These are phyloP conservation scores for Trematomus loennbergii DNA, from an alignment of 2,113 vertebrate genomes.

Conservation along the genomic window DNA sequence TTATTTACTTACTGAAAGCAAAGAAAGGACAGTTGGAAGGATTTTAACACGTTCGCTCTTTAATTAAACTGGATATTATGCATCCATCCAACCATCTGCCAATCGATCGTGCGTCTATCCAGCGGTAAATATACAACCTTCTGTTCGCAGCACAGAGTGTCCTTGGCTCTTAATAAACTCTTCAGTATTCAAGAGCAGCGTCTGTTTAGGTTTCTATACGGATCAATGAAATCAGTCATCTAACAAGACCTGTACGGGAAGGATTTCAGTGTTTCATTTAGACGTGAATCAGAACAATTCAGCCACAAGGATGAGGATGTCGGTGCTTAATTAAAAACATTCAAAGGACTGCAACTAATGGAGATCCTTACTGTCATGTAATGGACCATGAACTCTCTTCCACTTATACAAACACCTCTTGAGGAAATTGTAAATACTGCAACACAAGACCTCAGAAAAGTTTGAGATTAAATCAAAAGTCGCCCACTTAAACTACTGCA, in stretches of 20 bases:
- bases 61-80: constrained; percentile 57
- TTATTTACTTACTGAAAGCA: background rate
- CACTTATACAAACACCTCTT: too few relatives aligned
- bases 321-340: too few relatives aligned
- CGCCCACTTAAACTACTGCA: too few relatives aligned
- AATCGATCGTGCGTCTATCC: constrained; percentile 26
- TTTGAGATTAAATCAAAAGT: too few relatives aligned
- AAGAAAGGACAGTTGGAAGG: constrained; percentile 1
- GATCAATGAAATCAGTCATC: background rate
- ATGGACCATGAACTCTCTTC: background rate
- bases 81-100: constrained; percentile 37
- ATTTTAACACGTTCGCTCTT: constrained; percentile 9
- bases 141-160: constrained; percentile 3
- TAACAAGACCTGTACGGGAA: too few relatives aligned
- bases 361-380: background rate
- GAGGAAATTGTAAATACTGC: background rate
- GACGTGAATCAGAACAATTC: too few relatives aligned
- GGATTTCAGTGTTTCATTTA: too few relatives aligned
- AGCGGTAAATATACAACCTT: constrained; percentile 18
- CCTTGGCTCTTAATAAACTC: constrained; percentile 32
- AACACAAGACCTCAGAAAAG: too few relatives aligned
- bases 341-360: too few relatives aligned
- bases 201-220: background rate
- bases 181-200: background rate
- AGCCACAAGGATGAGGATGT: too few relatives aligned